Base-by-base conservation (phyloP, 1,140 invertebrate genomes). In the Conus ventricosus region DNA sequence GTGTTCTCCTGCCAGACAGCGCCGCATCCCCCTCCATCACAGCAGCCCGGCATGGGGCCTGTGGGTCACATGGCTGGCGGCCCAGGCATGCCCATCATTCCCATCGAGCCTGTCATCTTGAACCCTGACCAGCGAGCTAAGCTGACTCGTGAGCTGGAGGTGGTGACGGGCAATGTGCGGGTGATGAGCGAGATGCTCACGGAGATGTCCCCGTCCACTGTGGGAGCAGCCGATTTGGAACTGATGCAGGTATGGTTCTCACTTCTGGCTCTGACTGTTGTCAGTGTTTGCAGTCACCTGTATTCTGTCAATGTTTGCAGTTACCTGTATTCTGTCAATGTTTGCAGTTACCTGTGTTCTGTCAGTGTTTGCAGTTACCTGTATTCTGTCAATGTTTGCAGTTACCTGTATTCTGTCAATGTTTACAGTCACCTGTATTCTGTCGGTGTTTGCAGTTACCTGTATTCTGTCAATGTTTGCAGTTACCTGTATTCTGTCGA, bases 181-280 rank as follows among this genome's bases (percentile, higher is more conserved):
- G 98, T 99, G 7, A 97, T 99, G 94, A 97, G 97, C 67, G 99
- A 99, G 95, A 99, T 99, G 98, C 95, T 99, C 25, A 97, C 97
- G 89, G 98, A 99, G 95, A 95, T 99, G 85, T 97, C 95, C 90
- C 97, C 97, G 88, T 96, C 96, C 81, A 96, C 97, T 93, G 97
- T 97, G 91, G 96, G 97, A 92, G 95, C 96, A 1, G 96, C 96
- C 86, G 97, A 98, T 93, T 95, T 97, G 91, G 96, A 97, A 92
- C 93, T 98, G 63, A 94, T 97, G 81, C 96, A 96, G 91, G 97
- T 97, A 93, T 91, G 90, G 67, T 13, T 39, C 39, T 39, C 39
- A 39, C 39, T 39, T 39, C 39, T 39, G 39, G 39, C 39, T 39
- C 39, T 39, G 39, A 39, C 39, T 39, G 0, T 39, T 39, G 39